Evolutionary conservation across 2,113 vertebrate genomes (phyloP), one percentile per base, ranked within the genome.

Genomic region (Albula glossodonta): DNA sequence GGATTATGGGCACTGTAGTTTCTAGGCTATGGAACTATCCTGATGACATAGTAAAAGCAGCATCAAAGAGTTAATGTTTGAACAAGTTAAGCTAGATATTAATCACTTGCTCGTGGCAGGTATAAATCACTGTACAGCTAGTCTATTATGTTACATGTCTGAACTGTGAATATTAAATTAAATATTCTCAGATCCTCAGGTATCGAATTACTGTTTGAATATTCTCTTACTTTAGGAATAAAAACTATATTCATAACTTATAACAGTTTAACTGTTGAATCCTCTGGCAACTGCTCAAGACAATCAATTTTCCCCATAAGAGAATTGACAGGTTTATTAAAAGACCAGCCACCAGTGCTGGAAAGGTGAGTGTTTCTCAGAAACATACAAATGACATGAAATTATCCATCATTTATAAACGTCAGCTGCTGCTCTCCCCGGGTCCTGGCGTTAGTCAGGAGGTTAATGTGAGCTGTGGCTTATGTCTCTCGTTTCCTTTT

Each of bases 391-490:
- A 86, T 85, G 70, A 87, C 80, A 80, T 17, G 51, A 41, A 82
- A 80, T 83, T 63, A 85, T 86, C 78, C 87, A 41, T 77, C 86
- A 50, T 74, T 84, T 86, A 51, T 56, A 49, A 51, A 82, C 84
- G 63, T 22, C 84, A 85, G 84, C 50, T 49, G 11, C 17, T 4
- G 80, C 90, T 91, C 51, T 88, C 90, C 83, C 63, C 41, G 60
- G 31, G 1, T 82, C 84, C 63, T 9, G 81, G 77, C 31, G 77
- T 31, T 82, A 83, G 41, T 85, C 63, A 81, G 83, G 85, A 91
- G 80, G 85, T 85, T 91, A 90, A 90, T 84, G 17, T 84, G 87
- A 85, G 78, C 90, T 63, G 80, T 84, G 48, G 31, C 82, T 91
- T 91, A 86, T 88, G 77, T 81, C 87, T 22, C 31, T 89, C 79